These are phyloP conservation scores for Sebastes fasciatus DNA, from an alignment of 2,113 vertebrate species.

Conservation along the genomic window DNA sequence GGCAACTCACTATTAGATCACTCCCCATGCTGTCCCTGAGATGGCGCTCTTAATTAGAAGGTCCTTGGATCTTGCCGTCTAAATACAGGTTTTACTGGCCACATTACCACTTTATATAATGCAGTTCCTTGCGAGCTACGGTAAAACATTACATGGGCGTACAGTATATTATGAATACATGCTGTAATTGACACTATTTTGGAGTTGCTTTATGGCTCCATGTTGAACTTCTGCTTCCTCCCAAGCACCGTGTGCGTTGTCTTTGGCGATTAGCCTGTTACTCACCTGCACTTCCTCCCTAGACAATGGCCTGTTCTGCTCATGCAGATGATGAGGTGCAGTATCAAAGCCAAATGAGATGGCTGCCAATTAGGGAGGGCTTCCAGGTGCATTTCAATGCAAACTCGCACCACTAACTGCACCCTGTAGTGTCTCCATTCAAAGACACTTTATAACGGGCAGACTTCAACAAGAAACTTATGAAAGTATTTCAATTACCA, in stretches of 20 bases:
- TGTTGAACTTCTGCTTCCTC: constrained; percentile 56
- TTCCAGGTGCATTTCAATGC: constrained; percentile 79
- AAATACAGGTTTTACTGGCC: constrained; percentile 69
- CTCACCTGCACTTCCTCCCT: constrained; percentile 72
- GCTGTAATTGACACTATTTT: constrained; percentile 77
- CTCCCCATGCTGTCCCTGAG: constrained; percentile 65
- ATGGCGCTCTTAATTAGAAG: constrained; percentile 78
- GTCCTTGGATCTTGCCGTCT: constrained; percentile 68
- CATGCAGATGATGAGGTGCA: constrained; percentile 71
- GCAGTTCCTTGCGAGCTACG: constrained; percentile 21
- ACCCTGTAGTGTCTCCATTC: constrained; percentile 71
- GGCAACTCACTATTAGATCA: constrained; percentile 73
- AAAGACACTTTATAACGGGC: constrained; percentile 61
- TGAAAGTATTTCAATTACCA: constrained; percentile 66
- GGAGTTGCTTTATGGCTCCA: constrained; percentile 63
- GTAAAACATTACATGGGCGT: constrained; percentile 50
- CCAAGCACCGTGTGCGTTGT: constrained; percentile 63
- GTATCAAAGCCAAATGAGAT: constrained; percentile 82
- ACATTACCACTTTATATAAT: constrained; percentile 59
- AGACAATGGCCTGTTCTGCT: constrained; percentile 69
- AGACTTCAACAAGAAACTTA: constrained; percentile 65
- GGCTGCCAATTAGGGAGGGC: constrained; percentile 75
- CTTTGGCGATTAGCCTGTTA: constrained; percentile 81
- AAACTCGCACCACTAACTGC: constrained; percentile 65
- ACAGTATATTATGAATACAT: constrained; percentile 67